Evolutionary conservation across 2,888 invertebrate species (phyloP).

Genomic region (Osmoderma eremita): DNA sequence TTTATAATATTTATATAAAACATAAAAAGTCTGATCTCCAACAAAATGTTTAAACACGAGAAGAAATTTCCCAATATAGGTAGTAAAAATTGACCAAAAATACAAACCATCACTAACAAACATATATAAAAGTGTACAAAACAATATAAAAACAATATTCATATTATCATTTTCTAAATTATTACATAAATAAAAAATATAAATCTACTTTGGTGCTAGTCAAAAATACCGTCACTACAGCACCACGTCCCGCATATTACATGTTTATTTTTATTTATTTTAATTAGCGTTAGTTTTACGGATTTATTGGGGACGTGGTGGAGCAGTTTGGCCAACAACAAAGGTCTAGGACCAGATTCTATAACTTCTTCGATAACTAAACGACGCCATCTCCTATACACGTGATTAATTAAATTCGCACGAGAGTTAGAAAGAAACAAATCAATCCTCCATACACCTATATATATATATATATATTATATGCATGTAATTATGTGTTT

Average conservation of each 20-base stretch:
- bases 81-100: constrained; percentile 45
- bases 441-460: no score
- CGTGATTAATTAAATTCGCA: no score
- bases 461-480: no score
- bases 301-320: constrained; percentile 45
- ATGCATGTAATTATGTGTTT: no score
- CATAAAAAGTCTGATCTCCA: constrained; percentile 65
- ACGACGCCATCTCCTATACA: constrained; percentile 22
- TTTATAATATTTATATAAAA: constrained; percentile 65
- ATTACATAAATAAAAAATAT: constrained; percentile 58
- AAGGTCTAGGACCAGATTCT: constrained; percentile 52
- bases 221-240: constrained; percentile 51
- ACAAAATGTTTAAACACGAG: constrained; percentile 63
- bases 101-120: constrained; percentile 63
- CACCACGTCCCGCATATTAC: constrained; percentile 51
- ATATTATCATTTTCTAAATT: constrained; percentile 43
- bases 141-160: constrained; percentile 64
- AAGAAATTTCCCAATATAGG: constrained; percentile 56
- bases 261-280: no score
- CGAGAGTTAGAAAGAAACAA: no score
- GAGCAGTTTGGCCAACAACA: constrained; percentile 62
- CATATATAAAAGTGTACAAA: constrained; percentile 65
- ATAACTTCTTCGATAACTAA: constrained; percentile 33
- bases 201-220: constrained; percentile 63
- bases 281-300: not conserved